Evolutionary conservation across 1,140 invertebrate species (phyloP).

Genomic region (Bemisia tabaci): DNA sequence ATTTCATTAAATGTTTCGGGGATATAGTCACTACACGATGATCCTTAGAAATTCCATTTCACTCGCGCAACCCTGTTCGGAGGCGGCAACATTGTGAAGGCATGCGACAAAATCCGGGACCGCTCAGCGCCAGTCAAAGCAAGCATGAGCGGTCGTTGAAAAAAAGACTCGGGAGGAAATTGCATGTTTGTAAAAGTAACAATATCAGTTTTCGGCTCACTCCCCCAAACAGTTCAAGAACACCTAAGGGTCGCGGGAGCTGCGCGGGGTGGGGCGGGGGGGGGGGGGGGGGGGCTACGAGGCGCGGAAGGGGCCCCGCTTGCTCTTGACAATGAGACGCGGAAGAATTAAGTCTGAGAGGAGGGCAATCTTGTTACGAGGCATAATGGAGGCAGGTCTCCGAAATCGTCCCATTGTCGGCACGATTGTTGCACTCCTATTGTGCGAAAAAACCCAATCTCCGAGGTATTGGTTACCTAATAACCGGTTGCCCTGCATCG

Average conservation of each 20-base stretch:
- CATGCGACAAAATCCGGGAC: too few relatives aligned
- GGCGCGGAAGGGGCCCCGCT: too few relatives aligned
- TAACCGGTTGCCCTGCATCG: neutral
- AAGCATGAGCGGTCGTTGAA: too few relatives aligned
- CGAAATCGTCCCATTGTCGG: neutral
- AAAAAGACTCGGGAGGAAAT: neutral
- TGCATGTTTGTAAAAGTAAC: neutral
- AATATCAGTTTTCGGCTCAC: neutral
- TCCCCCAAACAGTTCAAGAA: neutral
- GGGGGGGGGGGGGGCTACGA: neutral
- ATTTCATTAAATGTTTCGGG: too few relatives aligned
- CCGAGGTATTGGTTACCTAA: neutral
- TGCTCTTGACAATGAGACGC: neutral
- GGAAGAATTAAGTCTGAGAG: neutral
- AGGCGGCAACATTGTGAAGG: too few relatives aligned
- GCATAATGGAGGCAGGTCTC: neutral
- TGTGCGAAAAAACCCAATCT: neutral
- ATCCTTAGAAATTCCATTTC: too few relatives aligned
- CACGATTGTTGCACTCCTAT: neutral
- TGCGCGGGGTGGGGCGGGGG: too few relatives aligned
- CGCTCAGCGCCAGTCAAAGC: too few relatives aligned
- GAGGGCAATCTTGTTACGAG: neutral
- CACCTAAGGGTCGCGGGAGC: too few relatives aligned
- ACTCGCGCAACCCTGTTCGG: too few relatives aligned
- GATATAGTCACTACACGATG: too few relatives aligned